A percentile compares a stretch with the other conserved stretches of the same genome.
Conservation (phyloP, 2,113 vertebrate genomes). For the Leptodactylus fuscus region DNA sequence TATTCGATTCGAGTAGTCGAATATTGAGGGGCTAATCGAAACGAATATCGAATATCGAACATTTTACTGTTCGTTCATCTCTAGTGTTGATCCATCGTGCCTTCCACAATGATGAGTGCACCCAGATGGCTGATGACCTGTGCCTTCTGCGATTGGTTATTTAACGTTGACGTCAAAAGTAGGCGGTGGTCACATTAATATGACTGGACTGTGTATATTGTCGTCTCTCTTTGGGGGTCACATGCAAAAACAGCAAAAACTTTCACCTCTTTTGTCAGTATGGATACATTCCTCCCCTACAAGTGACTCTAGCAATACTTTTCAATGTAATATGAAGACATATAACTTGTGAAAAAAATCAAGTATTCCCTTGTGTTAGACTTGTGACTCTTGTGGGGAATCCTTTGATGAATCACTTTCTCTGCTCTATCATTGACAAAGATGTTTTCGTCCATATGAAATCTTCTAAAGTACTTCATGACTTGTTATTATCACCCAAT, state of each 20-base stretch:
- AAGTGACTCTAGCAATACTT: neutral
- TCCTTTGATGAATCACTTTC: neutral
- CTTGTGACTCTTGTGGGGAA: neutral
- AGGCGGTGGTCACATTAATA: too few species aligned
- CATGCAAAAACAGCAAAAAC: neutral
- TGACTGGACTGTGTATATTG: too few species aligned
- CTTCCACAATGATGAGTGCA: too few species aligned
- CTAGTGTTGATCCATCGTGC: too few species aligned
- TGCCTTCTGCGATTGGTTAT: too few species aligned
- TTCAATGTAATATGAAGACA: neutral
- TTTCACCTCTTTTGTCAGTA: neutral
- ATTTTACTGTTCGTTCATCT: too few species aligned
- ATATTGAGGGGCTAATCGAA: too few species aligned
- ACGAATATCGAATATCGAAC: too few species aligned
- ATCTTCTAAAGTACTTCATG: slow-evolving; percentile 24
- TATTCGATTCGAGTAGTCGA: too few species aligned
- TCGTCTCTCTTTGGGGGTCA: too few species aligned
- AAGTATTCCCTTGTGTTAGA: neutral
- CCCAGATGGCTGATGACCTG: too few species aligned
- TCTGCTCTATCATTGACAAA: slow-evolving; percentile 20
- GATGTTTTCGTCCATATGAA: neutral
- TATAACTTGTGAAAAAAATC: neutral
- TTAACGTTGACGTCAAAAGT: too few species aligned
- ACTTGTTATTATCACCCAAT: slow-evolving; percentile 46
- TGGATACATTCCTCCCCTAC: neutral